A percentile compares a stretch with the other conserved stretches of the same genome.
Evolutionary conservation across 2,888 invertebrate genomes (phyloP).

Genomic region (Steinernema hermaphroditum): DNA sequence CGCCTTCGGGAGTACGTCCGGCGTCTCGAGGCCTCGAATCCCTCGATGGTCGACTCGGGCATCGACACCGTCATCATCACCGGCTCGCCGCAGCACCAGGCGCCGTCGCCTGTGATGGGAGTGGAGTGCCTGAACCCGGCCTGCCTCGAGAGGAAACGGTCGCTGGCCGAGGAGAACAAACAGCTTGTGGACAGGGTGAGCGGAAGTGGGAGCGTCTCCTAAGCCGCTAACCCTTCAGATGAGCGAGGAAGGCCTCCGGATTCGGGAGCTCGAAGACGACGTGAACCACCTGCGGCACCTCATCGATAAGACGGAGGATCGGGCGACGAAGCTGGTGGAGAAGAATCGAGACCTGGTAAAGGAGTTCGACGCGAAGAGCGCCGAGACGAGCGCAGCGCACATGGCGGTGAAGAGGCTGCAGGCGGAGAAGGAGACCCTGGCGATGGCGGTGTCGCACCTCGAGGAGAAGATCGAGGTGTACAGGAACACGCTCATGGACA

Average conservation of each 20-base stretch:
- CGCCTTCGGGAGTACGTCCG: conserved; percentile 16
- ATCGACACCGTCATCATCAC: conserved; percentile 20
- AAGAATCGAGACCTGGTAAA: conserved; percentile 42
- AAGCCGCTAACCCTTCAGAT: conserved; percentile 37
- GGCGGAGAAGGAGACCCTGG: conserved; percentile 52
- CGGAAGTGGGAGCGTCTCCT: not conserved
- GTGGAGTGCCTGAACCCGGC: conserved; percentile 50
- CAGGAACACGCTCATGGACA: conserved; percentile 60
- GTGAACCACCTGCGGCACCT: conserved; percentile 41
- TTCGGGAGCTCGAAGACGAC: conserved; percentile 55
- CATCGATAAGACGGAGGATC: conserved; percentile 35
- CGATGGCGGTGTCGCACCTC: conserved; percentile 58
- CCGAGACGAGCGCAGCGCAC: conserved; percentile 56
- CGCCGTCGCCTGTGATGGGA: conserved; percentile 33
- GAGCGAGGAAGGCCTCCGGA: conserved; percentile 45
- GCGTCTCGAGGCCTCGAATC: not conserved
- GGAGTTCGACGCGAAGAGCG: conserved; percentile 43
- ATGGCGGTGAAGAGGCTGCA: conserved; percentile 52
- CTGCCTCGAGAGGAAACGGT: conserved; percentile 51
- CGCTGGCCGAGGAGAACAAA: conserved; percentile 56
- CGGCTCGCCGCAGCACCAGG: conserved; percentile 16
- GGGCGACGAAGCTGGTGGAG: conserved; percentile 46
- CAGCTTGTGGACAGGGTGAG: conserved; percentile 49
- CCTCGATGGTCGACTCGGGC: conserved; percentile 32
- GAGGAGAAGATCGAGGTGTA: conserved; percentile 60